Evolutionary conservation across 1,140 invertebrate genomes (phyloP), one percentile per base, ranked within the genome.

Genomic region (Adoxophyes honmai): DNA sequence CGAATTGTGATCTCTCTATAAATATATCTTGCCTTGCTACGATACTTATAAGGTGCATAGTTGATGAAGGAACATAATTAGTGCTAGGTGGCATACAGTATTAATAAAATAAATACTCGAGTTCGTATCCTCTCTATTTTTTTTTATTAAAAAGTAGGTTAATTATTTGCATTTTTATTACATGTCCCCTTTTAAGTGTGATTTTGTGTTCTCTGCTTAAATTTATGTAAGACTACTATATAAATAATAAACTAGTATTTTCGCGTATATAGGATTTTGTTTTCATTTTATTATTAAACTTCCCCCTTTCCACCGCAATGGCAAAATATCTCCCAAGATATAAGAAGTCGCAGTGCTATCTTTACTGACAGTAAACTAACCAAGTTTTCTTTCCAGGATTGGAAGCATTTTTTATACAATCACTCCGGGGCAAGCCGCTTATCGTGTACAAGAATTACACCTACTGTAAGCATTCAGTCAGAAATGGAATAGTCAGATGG

Each of bases 391-490:
- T 60, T 52, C 7, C 57, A 68, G 64, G 58, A 15, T 13, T 6
- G 13, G 39, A 55, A 36, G 75, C 72, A 4, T 75, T 62, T 39
- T 73, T 80, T 62, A 84, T 69, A 9, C 73, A 78, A 35, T 86
- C 83, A 0, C 55, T 84, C 1, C 57, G 83, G 60, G 85, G 85
- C 2, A 86, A 85, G 36, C 81, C 82, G 1, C 56, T 88, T 9
- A 83, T 88, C 13, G 63, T 83, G 0, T 83, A 67, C 60, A 75
- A 79, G 11, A 70, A 80, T 4, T 88, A 80, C 39, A 77, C 81
- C 0, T 88, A 80, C 60, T 83, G 81, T 37, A 74, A 70, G 14
- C 82, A 86, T 57, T 83, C 78, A 0, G 55, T 70, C 0, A 63
- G 78, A 11, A 80, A 76, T 13, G 76, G 71, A 1, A 64, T 81